phyloP scores from a whole-genome alignment of 2,797 vertebrate genomes.

The Poeciliopsis presidionis region DNA sequence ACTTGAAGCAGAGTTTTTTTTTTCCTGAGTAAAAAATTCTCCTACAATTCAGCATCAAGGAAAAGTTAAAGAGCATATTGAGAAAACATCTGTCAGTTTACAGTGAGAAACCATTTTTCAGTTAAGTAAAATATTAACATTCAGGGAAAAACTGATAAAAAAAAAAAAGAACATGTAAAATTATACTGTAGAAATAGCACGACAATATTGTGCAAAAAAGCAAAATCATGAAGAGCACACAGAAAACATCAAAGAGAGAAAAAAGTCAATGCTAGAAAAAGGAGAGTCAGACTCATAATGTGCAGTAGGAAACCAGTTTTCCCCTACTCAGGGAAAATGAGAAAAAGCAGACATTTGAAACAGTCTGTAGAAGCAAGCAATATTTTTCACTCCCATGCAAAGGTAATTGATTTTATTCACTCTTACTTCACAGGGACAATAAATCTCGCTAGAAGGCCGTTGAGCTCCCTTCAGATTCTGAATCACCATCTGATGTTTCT shows the following conservation, averaged over 20 bases:
- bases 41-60: neutral
- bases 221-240: slow-evolving; percentile 31
- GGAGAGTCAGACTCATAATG: slow-evolving; percentile 42
- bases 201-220: slow-evolving; percentile 8
- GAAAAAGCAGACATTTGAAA: slow-evolving; percentile 60
- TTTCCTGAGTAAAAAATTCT: neutral
- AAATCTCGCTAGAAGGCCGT: slow-evolving; percentile 73
- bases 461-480: slow-evolving; percentile 73
- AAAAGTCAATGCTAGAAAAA: slow-evolving; percentile 32
- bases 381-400: slow-evolving; percentile 78
- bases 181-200: slow-evolving; percentile 39
- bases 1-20: neutral
- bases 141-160: neutral
- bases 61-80: neutral
- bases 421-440: slow-evolving; percentile 77
- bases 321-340: slow-evolving; percentile 40
- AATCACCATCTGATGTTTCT: slow-evolving; percentile 64
- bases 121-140: neutral
- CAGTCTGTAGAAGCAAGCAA: slow-evolving; percentile 56
- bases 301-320: slow-evolving; percentile 41
- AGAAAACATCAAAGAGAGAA: slow-evolving; percentile 44
- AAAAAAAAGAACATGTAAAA: slow-evolving; percentile 38
- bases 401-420: slow-evolving; percentile 64
- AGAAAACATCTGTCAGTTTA: neutral
- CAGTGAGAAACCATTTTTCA: neutral